These are phyloP conservation scores for Adelphocoris suturalis DNA, from an alignment of 2,888 invertebrate species.

Conservation along the genomic window DNA sequence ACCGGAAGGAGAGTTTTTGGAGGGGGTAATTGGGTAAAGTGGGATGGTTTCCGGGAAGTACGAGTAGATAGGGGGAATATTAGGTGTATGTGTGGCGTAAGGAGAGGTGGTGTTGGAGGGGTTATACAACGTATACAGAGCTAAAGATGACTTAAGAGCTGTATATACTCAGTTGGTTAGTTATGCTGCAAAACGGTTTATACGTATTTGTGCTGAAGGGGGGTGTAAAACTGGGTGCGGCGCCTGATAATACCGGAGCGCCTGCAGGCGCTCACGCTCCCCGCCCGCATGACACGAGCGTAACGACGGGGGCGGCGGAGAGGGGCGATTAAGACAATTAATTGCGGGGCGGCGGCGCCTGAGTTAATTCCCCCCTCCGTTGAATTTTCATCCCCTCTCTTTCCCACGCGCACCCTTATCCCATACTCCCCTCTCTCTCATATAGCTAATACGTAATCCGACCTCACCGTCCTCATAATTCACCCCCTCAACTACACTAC, in stretches of 20 bases:
- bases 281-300: background rate
- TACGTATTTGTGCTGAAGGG: background rate
- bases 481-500: background rate
- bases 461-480: background rate
- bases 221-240: background rate
- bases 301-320: background rate
- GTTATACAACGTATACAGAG: background rate
- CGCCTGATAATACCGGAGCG: background rate
- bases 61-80: background rate
- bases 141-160: slow-evolving; percentile 23
- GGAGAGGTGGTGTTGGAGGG: background rate
- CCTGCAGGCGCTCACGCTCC: background rate
- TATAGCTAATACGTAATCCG: background rate
- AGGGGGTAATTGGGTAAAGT: background rate
- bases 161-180: background rate
- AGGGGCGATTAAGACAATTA: slow-evolving; percentile 35
- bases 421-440: slow-evolving; percentile 3
- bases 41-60: background rate
- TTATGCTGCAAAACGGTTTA: background rate
- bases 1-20: background rate
- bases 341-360: slow-evolving; percentile 16
- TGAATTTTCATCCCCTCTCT: slow-evolving; percentile 13
- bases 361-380: slow-evolving; percentile 40
- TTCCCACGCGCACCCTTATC: background rate
- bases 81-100: background rate